Evolutionary conservation across 1,140 invertebrate genomes (phyloP).

Genomic region (Diabrotica undecimpunctata): DNA sequence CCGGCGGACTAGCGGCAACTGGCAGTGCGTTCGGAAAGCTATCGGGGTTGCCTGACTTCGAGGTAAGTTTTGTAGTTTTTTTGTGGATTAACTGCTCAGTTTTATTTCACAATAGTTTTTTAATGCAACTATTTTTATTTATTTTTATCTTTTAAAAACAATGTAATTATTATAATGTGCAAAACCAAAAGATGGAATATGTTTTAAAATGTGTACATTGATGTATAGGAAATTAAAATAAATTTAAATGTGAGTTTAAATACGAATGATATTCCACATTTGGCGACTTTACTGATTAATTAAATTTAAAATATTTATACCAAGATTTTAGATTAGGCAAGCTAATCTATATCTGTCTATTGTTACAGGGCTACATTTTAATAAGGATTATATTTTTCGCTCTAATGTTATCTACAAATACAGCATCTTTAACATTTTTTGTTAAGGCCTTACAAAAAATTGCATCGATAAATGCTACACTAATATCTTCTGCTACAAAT

Average conservation of each 20-base stretch:
- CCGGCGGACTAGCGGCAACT: constrained; percentile 32
- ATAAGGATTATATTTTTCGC: constrained; percentile 48
- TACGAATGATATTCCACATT: background rate
- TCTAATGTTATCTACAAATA: constrained; percentile 57
- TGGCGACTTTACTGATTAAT: constrained; percentile 2
- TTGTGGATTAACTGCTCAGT: background rate
- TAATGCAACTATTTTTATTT: background rate
- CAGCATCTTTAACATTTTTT: constrained; percentile 58
- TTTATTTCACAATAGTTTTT: too few relatives aligned
- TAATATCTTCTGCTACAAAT: constrained; percentile 58
- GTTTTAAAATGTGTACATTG: background rate
- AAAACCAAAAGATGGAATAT: background rate
- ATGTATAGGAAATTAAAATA: background rate
- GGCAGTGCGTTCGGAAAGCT: constrained; percentile 38
- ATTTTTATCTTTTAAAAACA: background rate
- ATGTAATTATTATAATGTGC: background rate
- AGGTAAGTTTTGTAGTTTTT: constrained; percentile 30
- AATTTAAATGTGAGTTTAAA: background rate
- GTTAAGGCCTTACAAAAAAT: constrained; percentile 56
- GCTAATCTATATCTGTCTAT: too few relatives aligned
- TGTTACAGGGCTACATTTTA: constrained; percentile 35
- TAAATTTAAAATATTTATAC: too few relatives aligned
- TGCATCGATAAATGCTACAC: constrained; percentile 58
- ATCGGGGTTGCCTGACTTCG: constrained; percentile 31
- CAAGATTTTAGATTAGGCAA: too few relatives aligned